Percentiles rank a stretch among this genome's conserved stretches.
These are phyloP conservation scores for Formica exsecta DNA, from an alignment of 1,140 invertebrate species.

Conservation along the genomic window DNA sequence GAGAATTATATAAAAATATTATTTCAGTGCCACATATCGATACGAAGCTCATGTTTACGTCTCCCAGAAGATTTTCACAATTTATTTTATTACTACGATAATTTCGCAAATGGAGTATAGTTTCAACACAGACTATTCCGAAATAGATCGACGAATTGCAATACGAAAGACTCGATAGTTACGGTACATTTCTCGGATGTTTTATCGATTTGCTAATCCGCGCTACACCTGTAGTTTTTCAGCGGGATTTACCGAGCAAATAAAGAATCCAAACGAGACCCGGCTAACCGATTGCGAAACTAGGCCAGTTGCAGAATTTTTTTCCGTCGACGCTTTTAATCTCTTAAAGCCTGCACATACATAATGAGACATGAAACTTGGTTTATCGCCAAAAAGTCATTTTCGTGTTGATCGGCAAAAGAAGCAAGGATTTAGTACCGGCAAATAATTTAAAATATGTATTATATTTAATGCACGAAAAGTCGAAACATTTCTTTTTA, in stretches of 20 bases:
- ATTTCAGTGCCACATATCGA: not conserved
- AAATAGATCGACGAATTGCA: slow-evolving; percentile 32
- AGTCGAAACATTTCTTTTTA: not conserved
- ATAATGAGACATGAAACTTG: slow-evolving; percentile 40
- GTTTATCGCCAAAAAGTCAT: not conserved
- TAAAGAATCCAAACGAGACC: slow-evolving; percentile 50
- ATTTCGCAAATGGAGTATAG: slow-evolving; percentile 43
- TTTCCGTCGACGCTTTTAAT: slow-evolving; percentile 32
- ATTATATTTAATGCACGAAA: no score
- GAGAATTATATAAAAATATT: slow-evolving; percentile 11
- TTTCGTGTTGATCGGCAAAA: not conserved
- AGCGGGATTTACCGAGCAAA: slow-evolving; percentile 55
- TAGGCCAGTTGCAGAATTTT: slow-evolving; percentile 46
- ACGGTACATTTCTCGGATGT: slow-evolving; percentile 54
- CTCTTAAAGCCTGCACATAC: slow-evolving; percentile 20
- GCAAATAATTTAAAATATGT: not conserved
- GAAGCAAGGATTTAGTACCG: not conserved
- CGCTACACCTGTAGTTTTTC: slow-evolving; percentile 61
- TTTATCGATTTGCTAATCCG: slow-evolving; percentile 62
- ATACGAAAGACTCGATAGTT: slow-evolving; percentile 44
- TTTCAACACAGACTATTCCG: slow-evolving; percentile 35
- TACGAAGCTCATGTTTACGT: not conserved
- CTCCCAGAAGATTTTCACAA: not conserved
- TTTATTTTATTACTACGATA: slow-evolving; percentile 2
- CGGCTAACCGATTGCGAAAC: slow-evolving; percentile 45